Conservation (phyloP, 2,797 vertebrate genomes). For the Alfaro cultratus region DNA sequence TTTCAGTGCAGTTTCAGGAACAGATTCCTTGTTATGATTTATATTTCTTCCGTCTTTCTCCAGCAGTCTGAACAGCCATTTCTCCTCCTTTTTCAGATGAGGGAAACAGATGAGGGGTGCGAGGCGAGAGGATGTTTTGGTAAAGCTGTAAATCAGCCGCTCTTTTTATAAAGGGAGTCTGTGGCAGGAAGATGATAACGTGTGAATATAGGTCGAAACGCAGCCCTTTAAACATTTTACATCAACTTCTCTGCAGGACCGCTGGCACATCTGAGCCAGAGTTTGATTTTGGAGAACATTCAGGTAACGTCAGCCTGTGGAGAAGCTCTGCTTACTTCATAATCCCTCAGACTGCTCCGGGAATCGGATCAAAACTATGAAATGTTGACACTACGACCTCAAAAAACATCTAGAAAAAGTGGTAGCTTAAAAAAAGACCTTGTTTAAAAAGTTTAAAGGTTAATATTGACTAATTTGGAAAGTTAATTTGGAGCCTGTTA, state of each 20-base stretch:
- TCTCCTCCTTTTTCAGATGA: slow-evolving; percentile 21
- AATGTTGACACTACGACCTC: not conserved
- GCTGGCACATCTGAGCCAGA: slow-evolving; percentile 16
- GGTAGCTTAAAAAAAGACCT: not conserved
- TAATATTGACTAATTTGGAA: not conserved
- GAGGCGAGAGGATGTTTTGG: slow-evolving; percentile 40
- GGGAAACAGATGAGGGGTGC: not conserved
- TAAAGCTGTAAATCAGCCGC: slow-evolving; percentile 66
- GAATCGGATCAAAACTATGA: slow-evolving; percentile 3
- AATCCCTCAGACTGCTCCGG: not conserved
- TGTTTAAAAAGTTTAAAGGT: not conserved
- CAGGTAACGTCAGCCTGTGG: not conserved
- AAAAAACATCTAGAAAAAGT: not conserved
- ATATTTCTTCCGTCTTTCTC: slow-evolving; percentile 41
- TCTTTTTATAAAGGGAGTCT: slow-evolving; percentile 41
- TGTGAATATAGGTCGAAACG: slow-evolving; percentile 14
- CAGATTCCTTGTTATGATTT: slow-evolving; percentile 62
- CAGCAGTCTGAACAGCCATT: slow-evolving; percentile 59
- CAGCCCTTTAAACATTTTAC: slow-evolving; percentile 9
- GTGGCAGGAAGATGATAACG: slow-evolving; percentile 16
- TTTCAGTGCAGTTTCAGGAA: slow-evolving; percentile 40
- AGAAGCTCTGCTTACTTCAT: not conserved
- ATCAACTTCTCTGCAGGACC: slow-evolving; percentile 37
- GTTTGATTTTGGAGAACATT: slow-evolving; percentile 15
- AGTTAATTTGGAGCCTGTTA: not conserved